Evolutionary conservation across 2,113 vertebrate genomes (phyloP).

Genomic region (Limnothrissa miodon): DNA sequence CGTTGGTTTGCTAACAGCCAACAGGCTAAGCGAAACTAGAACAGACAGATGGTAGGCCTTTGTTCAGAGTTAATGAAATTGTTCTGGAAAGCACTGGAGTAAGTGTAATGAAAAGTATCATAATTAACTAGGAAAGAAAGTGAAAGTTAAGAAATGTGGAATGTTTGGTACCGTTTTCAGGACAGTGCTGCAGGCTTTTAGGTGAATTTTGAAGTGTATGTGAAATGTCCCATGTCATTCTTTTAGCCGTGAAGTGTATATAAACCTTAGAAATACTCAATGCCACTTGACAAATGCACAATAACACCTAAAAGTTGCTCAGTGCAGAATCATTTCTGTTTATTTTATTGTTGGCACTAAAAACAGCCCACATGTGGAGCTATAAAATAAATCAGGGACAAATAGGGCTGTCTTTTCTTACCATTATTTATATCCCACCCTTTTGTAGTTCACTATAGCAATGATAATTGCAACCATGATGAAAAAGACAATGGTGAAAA

Average conservation of each 20-base stretch:
- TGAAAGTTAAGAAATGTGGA: constrained; percentile 1
- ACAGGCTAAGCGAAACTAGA: constrained; percentile 23
- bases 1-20: constrained; percentile 24
- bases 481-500: not conserved
- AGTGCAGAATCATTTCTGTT: too few relatives aligned
- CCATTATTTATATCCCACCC: not conserved
- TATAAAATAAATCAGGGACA: too few relatives aligned
- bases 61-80: constrained; percentile 29
- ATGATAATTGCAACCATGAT: not conserved
- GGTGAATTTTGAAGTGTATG: too few relatives aligned
- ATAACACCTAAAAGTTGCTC: too few relatives aligned
- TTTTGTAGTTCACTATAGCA: too few relatives aligned
- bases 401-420: not conserved
- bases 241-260: too few relatives aligned
- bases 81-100: constrained; percentile 6
- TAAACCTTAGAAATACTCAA: too few relatives aligned
- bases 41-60: constrained; percentile 28
- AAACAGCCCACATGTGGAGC: too few relatives aligned
- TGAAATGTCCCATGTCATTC: too few relatives aligned
- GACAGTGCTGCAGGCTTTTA: too few relatives aligned
- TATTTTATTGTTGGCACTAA: too few relatives aligned
- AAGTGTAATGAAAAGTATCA: constrained; percentile 31
- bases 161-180: not conserved
- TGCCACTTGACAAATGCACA: too few relatives aligned
- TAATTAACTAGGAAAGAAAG: not conserved